Evolutionary conservation across 2,888 invertebrate species (phyloP), one percentile per base, ranked within the genome.

Genomic region (Nymphalis c-album): DNA sequence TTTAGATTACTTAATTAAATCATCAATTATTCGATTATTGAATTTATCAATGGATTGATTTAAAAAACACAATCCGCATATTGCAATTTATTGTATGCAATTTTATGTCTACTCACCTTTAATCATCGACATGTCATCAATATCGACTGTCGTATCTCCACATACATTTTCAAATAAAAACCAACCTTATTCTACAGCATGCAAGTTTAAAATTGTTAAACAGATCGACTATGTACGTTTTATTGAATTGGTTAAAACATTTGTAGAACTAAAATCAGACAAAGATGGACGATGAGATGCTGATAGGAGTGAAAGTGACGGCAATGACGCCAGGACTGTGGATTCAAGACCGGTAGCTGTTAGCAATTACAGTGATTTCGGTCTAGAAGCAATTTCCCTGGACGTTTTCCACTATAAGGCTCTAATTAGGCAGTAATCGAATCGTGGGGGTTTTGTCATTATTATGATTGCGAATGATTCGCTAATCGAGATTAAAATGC

Each of bases 401-500:
- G 82, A 77, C 77, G 80, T 83, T 86, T 86, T 84, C 86, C 84
- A 85, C 85, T 83, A 80, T 80, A 82, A 75, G 78, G 76, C 80
- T 74, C 75, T 90, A 90, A 90, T 91, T 91, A 90, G 86, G 83
- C 83, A 84, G 86, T 87, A 88, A 90, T 90, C 89, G 88, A 89
- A 89, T 84, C 83, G 80, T 81, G 85, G 85, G 85, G 88, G 83
- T 71, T 75, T 72, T 70, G 71, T 86, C 83, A 90, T 90, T 90
- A 90, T 87, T 85, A 85, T 88, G 88, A 89, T 91, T 89, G 77
- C 75, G 72, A 68, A 81, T 81, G 76, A 78, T 85, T 78, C 74
- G 79, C 84, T 85, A 86, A 87, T 87, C 80, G 84, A 80, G 79
- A 76, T 75, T 74, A 77, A 75, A 75, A 75, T 73, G 71, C 68